Percentiles rank a stretch among this genome's conserved stretches.
Conservation (phyloP, 2,888 invertebrate species). For the Galerucella calmariensis region DNA sequence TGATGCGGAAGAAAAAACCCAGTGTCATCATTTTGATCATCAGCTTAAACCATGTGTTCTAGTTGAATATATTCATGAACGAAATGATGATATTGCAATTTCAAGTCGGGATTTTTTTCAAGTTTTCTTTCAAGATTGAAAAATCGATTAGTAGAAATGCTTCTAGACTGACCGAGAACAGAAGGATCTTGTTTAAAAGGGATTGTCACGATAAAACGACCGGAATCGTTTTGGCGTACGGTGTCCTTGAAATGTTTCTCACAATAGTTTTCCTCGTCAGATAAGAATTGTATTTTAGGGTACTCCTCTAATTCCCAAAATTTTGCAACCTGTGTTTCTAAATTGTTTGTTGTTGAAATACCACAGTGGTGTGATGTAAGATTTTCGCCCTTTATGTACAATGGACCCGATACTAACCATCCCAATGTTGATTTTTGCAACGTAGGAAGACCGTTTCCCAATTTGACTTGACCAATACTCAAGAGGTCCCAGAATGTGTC, state of each 20-base stretch:
- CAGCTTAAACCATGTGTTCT: background rate
- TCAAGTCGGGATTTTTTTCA: background rate
- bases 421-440: constrained; percentile 10
- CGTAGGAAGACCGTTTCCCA: constrained; percentile 16
- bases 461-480: constrained; percentile 7
- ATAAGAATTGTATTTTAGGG: constrained; percentile 1
- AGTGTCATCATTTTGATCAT: constrained; percentile 24
- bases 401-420: background rate
- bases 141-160: background rate
- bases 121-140: background rate
- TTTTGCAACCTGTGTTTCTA: constrained; percentile 5
- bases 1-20: constrained; percentile 49
- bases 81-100: background rate
- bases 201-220: background rate
- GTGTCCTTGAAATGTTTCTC: background rate
- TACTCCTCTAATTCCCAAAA: background rate
- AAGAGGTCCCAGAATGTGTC: constrained; percentile 12
- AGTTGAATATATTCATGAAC: background rate
- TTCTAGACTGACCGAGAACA: background rate
- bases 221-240: background rate
- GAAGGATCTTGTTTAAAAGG: background rate
- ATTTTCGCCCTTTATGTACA: background rate
- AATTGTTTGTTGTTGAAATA: background rate
- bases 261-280: constrained; percentile 1
- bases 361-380: background rate